phyloP scores from a whole-genome alignment of 2,113 vertebrate species.

The Amblyopsis rosae region DNA sequence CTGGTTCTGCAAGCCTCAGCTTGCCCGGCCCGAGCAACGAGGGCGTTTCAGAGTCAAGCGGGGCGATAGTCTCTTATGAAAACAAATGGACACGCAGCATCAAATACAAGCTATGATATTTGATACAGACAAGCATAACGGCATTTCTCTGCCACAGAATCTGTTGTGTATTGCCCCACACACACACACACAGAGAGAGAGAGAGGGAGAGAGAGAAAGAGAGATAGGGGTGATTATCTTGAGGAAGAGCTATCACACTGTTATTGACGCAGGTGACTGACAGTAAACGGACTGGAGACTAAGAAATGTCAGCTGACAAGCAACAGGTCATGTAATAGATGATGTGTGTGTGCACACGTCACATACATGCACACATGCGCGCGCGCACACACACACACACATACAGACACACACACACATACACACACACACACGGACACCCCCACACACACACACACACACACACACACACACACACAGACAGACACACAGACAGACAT shows the following conservation, averaged over 20 bases:
- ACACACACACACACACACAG: slow-evolving; percentile 7
- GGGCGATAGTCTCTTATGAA: background rate
- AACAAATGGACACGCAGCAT: slow-evolving; percentile 35
- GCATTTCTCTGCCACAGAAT: slow-evolving; percentile 35
- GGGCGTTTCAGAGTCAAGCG: slow-evolving; percentile 62
- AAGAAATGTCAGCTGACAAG: slow-evolving; percentile 36
- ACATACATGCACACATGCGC: slow-evolving; percentile 15
- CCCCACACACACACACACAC: background rate
- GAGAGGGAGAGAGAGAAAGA: background rate
- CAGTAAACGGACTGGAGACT: slow-evolving; percentile 44
- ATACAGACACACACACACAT: slow-evolving; percentile 16
- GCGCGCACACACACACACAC: background rate
- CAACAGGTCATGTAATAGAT: slow-evolving; percentile 9
- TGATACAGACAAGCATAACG: slow-evolving; percentile 32
- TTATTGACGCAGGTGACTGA: slow-evolving; percentile 63
- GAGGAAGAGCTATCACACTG: slow-evolving; percentile 45
- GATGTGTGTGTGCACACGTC: slow-evolving; percentile 10
- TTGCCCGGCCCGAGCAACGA: slow-evolving; percentile 66
- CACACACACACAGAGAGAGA: background rate
- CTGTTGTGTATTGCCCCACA: slow-evolving; percentile 5
- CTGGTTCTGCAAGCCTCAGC: slow-evolving; percentile 65
- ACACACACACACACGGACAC: slow-evolving; percentile 21
- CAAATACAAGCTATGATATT: slow-evolving; percentile 38
- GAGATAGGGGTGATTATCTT: slow-evolving; percentile 43
- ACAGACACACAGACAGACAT: no score